These are phyloP conservation scores for Phoxinus dragarum DNA, from an alignment of 2,797 vertebrate species.

Conservation along the genomic window DNA sequence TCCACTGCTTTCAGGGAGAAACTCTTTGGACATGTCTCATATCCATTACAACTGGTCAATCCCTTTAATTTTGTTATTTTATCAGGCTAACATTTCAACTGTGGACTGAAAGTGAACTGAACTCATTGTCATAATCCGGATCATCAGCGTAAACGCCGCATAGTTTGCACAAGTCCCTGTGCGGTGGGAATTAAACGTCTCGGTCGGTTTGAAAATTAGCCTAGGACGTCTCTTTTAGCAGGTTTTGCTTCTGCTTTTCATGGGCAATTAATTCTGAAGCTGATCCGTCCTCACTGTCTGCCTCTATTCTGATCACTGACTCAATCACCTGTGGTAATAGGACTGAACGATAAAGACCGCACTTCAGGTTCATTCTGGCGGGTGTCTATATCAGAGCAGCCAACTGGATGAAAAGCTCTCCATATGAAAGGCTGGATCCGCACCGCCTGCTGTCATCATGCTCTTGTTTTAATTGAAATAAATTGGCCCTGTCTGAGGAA, in stretches of 20 bases:
- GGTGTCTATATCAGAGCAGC: constrained; percentile 47
- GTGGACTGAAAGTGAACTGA: not conserved
- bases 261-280: constrained; percentile 15
- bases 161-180: not conserved
- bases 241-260: constrained; percentile 32
- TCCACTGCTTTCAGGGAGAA: not conserved
- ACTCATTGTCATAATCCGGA: constrained; percentile 1
- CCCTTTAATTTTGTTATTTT: not conserved
- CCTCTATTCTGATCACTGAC: constrained; percentile 18
- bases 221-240: not conserved
- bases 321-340: constrained; percentile 22
- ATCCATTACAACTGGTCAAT: not conserved
- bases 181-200: not conserved
- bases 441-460: constrained; percentile 9
- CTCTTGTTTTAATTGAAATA: constrained; percentile 49
- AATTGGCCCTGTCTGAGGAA: constrained; percentile 42
- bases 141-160: not conserved
- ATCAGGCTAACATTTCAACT: not conserved
- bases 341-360: constrained; percentile 22
- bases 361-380: constrained; percentile 23
- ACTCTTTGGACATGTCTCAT: not conserved
- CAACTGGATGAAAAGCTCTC: constrained; percentile 44
- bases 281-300: constrained; percentile 6
- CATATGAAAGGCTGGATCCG: constrained; percentile 19
- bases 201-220: constrained; percentile 9